A percentile compares a stretch with the other conserved stretches of the same genome.
phyloP scores from a whole-genome alignment of 2,797 vertebrate genomes.

The Pantherophis alleghaniensis region DNA sequence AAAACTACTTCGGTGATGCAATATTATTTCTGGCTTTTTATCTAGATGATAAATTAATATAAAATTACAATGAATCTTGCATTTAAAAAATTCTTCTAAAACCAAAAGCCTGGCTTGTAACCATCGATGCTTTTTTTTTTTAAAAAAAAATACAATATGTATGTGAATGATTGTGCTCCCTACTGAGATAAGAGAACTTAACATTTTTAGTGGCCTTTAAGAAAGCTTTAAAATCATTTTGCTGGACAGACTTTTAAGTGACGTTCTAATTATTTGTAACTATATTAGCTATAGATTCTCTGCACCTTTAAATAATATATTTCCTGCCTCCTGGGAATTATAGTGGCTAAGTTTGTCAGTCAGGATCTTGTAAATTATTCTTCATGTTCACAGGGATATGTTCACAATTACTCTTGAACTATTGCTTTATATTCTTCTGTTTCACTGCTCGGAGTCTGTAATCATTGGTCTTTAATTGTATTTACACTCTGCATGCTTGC shows the following conservation, averaged over 20 bases:
- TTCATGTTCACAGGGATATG: background rate
- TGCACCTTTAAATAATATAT: background rate
- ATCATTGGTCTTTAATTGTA: background rate
- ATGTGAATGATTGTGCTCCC: background rate
- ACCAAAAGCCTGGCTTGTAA: background rate
- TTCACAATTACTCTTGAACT: background rate
- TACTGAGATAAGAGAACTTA: background rate
- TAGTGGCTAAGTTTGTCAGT: background rate
- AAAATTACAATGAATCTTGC: background rate
- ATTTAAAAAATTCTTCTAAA: background rate
- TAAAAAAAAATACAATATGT: background rate
- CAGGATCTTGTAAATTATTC: background rate
- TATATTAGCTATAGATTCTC: background rate
- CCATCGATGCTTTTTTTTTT: background rate
- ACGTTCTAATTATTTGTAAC: background rate
- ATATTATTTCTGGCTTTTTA: background rate
- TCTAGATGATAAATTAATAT: background rate
- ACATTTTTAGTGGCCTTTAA: background rate
- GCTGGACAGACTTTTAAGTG: background rate
- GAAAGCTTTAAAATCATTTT: background rate
- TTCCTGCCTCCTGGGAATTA: background rate
- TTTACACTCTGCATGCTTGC: background rate
- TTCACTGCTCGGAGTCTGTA: background rate
- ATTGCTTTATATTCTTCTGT: background rate
- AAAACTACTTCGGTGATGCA: background rate